These are phyloP conservation scores for Caenorhabditis afra DNA, from an alignment of 2,888 invertebrate genomes.

Conservation along the genomic window DNA sequence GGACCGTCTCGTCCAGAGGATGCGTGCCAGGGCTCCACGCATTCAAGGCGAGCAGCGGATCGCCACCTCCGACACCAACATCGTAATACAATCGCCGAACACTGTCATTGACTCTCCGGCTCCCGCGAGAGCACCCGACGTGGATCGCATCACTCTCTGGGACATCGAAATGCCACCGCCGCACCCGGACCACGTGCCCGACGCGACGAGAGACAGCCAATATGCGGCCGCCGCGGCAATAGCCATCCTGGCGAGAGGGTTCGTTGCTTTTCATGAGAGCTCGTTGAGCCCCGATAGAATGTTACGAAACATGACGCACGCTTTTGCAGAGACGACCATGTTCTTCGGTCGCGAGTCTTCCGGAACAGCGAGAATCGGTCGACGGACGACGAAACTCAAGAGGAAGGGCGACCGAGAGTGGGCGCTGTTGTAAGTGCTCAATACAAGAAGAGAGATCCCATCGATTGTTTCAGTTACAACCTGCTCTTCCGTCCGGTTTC, in stretches of 20 bases:
- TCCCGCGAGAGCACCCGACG: slow-evolving; percentile 38
- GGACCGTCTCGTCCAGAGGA: slow-evolving; percentile 41
- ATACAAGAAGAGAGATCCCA: no score
- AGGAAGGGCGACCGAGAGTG: not conserved
- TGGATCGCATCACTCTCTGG: slow-evolving; percentile 57
- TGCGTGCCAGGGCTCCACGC: slow-evolving; percentile 46
- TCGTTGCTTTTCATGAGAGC: not conserved
- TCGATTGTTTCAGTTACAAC: no score
- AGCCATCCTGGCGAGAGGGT: slow-evolving; percentile 62
- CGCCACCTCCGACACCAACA: slow-evolving; percentile 59
- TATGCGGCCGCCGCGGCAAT: slow-evolving; percentile 67
- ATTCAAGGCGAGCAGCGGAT: slow-evolving; percentile 45
- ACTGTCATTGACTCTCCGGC: slow-evolving; percentile 55
- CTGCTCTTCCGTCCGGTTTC: slow-evolving; percentile 1
- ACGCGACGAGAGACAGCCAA: slow-evolving; percentile 62
- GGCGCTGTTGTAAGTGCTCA: not conserved
- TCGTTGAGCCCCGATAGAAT: no score
- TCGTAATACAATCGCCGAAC: slow-evolving; percentile 65
- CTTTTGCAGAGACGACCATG: slow-evolving; percentile 37
- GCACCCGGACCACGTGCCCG: slow-evolving; percentile 36
- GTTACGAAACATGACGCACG: no score
- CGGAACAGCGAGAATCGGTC: slow-evolving; percentile 12
- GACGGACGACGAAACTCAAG: not conserved
- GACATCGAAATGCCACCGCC: slow-evolving; percentile 64
- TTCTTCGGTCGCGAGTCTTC: slow-evolving; percentile 33